Evolutionary conservation across 2,113 vertebrate genomes (phyloP).

Genomic region (Irena cyanogastra): DNA sequence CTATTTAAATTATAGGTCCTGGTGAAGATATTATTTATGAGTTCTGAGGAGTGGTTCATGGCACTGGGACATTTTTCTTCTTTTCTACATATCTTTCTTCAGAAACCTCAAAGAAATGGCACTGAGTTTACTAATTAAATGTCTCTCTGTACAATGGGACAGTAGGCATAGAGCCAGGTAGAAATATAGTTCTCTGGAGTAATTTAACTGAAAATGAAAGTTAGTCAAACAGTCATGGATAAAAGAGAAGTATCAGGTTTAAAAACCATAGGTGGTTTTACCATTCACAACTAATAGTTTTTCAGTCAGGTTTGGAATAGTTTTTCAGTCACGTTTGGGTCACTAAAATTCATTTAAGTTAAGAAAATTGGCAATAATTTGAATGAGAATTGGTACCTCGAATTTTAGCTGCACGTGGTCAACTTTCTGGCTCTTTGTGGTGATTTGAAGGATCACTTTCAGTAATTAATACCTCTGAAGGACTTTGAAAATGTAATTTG

Average conservation of each 20-base stretch:
- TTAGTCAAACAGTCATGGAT: not conserved
- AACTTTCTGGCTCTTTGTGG: not conserved
- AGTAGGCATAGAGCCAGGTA: not conserved
- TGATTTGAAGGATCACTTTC: not conserved
- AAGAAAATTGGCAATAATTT: not conserved
- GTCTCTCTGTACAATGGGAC: not conserved
- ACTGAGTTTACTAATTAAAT: not conserved
- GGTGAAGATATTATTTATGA: constrained; percentile 6
- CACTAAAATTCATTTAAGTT: not conserved
- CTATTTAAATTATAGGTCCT: constrained; percentile 9
- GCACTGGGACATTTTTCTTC: not conserved
- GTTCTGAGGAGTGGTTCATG: constrained; percentile 3
- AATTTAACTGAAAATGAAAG: constrained; percentile 1
- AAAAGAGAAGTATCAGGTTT: not conserved
- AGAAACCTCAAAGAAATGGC: constrained; percentile 14
- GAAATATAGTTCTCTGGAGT: not conserved
- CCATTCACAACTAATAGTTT: not conserved
- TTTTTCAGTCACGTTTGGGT: not conserved
- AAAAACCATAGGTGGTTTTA: not conserved
- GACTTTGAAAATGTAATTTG: not conserved
- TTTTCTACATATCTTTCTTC: not conserved
- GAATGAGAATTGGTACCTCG: not conserved
- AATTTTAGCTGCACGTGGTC: not conserved
- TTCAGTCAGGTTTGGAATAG: not conserved
- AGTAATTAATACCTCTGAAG: not conserved